Base-by-base conservation (phyloP, 2,797 vertebrate species). In the Sitta carolinensis region DNA sequence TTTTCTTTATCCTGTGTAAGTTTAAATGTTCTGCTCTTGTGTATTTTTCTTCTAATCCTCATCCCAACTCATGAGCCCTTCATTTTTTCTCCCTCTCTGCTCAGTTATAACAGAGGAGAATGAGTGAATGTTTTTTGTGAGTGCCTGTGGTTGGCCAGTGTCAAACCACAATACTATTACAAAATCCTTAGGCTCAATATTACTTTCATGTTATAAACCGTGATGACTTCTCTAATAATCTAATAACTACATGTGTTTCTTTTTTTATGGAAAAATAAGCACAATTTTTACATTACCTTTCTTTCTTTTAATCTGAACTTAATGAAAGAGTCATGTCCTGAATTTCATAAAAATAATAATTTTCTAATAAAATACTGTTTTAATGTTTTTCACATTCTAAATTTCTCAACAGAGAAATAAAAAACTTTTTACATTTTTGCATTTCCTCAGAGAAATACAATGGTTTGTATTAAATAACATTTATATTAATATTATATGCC, bases 61-160 rank as follows among this genome's bases (percentile, higher is more conserved):
- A 52, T 52, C 15, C 23, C 3, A 55, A 5, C 8, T 64, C 59
- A 54, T 0, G 0, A 45, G 21, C 6, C n/a, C 16, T 32, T 25
- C 13, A 20, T 36, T 45, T 51, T 50, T 64, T 4, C 14, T 11
- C 16, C 6, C 16, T 54, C 38, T 64, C 22, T 54, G 16, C 21
- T 55, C n/a, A 54, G 4, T 17, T 45, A 8, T 20, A 36, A 21
- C 21, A 45, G 32, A 64, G 21, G 26, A 54, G 26, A 54, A 54
- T 36, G 21, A 64, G 13, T 19, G 32, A 43, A 25, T 30, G 16
- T 3, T 64, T 64, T 64, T 19, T 6, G 7, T 19, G 38, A 36
- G 21, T 54, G 21, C 13, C 40, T 36, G 26, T n/a, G 26, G 36
- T 55, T 38, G 40, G 27, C 16, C 50, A 32, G 13, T 55, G 50